Percentiles rank a stretch among this genome's conserved stretches.
These are phyloP conservation scores for Bungarus multicinctus DNA, from an alignment of 2,113 vertebrate species.

Conservation along the genomic window DNA sequence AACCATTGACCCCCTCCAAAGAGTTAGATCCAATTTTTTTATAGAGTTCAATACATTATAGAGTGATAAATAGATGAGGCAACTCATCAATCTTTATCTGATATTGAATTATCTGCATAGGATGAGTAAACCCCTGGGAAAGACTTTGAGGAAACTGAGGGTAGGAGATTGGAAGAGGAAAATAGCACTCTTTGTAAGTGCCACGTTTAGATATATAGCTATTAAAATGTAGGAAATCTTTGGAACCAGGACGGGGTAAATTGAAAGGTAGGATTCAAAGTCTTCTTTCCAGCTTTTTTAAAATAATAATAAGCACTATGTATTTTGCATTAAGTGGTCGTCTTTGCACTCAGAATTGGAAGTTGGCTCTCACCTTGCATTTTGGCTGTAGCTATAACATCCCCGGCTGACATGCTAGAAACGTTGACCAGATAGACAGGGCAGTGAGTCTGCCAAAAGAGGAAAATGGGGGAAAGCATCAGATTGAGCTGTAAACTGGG, in stretches of 20 bases:
- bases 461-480: background rate
- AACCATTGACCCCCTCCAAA: background rate
- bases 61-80: background rate
- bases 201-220: background rate
- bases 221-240: background rate
- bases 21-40: background rate
- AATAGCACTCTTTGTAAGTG: background rate
- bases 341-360: background rate
- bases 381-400: constrained; percentile 88
- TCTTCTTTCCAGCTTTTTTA: background rate
- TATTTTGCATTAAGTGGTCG: background rate
- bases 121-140: background rate
- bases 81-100: no score
- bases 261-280: background rate
- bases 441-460: constrained; percentile 80
- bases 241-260: background rate
- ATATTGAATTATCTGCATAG: background rate
- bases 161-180: background rate
- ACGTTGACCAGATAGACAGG: constrained; percentile 93
- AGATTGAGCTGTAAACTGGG: background rate
- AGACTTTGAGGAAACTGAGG: background rate
- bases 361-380: constrained; percentile 85
- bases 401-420: constrained; percentile 93
- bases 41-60: background rate
- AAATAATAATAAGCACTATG: background rate